Evolutionary conservation across 2,888 invertebrate species (phyloP), one percentile per base, ranked within the genome.

Genomic region (Aphodius sticticus): DNA sequence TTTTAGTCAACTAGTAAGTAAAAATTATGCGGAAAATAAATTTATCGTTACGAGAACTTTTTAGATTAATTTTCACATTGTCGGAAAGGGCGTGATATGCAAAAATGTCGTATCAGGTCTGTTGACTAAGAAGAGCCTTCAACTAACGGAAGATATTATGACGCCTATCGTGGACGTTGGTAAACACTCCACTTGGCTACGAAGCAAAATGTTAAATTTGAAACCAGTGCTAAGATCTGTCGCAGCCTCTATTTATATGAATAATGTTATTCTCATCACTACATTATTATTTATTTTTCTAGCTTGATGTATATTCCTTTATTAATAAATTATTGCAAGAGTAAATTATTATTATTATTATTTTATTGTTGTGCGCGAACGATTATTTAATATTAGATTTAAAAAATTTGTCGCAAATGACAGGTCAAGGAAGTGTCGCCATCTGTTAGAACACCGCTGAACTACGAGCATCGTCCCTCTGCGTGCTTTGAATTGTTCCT

Each of bases 161-260:
- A 35, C 37, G 0, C 74, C 74, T 5, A 15, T 74, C 6, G 35
- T 74, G 9, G 74, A 74, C 37, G 74, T 74, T 74, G 74, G 74
- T 16, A 12, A 26, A 35, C 14, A 36, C n/a, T 36, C 74, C 5
- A 74, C 74, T 35, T 74, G 74, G 74, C 36, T 35, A 35, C 74
- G 74, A 6, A 36, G 36, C 14, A 36, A 36, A 12, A 74, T 74
- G 74, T 74, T 74, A 74, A 74, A 74, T 74, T 74, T 74, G n/a
- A 26, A 35, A 36, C 37, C n/a, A 35, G 35, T 74, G 5, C 0
- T 5, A 7, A 53, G 53, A 53, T 53, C 53, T 9, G 3, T 12
- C 7, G 53, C 53, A 53, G 12, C 1, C 4, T 9, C 4, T 53
- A 5, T 53, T 12, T 9, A 53, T 53, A 7, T 12, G 9, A 53